Conservation (phyloP, 2,888 invertebrate genomes). For the Cybosia mesomella region DNA sequence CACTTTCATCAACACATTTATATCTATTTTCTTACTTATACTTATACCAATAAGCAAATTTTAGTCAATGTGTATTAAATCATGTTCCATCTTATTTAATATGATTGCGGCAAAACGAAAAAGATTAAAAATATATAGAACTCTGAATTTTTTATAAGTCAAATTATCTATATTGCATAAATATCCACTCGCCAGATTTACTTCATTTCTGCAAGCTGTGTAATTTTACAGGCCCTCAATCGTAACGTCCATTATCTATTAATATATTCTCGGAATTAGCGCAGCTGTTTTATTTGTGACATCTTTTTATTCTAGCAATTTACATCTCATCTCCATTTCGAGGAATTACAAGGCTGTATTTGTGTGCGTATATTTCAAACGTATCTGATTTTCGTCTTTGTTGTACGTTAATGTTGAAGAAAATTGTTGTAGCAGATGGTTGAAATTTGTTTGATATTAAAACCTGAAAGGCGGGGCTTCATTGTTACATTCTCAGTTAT, state of each 20-base stretch:
- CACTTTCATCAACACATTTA: not conserved
- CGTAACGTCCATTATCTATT: constrained; percentile 16
- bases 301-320: constrained; percentile 24
- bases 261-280: constrained; percentile 18
- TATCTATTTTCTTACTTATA: not conserved
- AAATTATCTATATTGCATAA: constrained; percentile 8
- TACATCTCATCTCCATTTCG: constrained; percentile 25
- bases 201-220: constrained; percentile 5
- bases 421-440: not conserved
- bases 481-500: not conserved
- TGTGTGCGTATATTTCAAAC: constrained; percentile 9
- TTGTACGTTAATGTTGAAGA: not conserved
- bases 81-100: not conserved
- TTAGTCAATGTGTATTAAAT: not conserved
- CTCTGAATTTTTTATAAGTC: not conserved
- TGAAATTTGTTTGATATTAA: not conserved
- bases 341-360: constrained; percentile 20
- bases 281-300: constrained; percentile 26
- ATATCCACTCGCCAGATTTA: not conserved
- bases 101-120: not conserved
- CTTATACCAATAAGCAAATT: too few species aligned
- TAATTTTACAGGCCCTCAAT: constrained; percentile 10
- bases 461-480: not conserved
- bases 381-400: constrained; percentile 6
- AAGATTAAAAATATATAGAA: not conserved